Base-by-base conservation (phyloP, 2,888 invertebrate genomes). In the Eristalis intricaria region DNA sequence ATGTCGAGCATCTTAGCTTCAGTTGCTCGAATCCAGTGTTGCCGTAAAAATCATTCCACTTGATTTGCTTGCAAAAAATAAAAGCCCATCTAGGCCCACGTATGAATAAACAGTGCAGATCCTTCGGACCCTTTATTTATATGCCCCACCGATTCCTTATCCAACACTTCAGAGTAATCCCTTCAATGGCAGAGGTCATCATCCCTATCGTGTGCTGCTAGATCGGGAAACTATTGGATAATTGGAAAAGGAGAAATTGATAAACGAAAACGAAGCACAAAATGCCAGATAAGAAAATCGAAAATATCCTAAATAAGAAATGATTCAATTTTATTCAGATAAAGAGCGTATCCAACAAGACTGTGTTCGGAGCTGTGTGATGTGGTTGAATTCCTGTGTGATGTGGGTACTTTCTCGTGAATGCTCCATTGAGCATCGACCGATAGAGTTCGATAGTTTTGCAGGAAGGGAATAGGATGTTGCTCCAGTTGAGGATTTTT, bases 241-340 rank as follows among this genome's bases (percentile, higher is more conserved):
- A 77, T 77, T 77, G 77, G 50, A 77, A 69, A 68, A 29, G 75
- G 68, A 77, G 40, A 77, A 32, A 68, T 19, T 50, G 50, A 50
- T 50, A 50, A 50, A 50, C 50, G 19, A 56, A 56, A 58, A n/a
- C 35, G 15, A 35, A 19, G 32, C n/a, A 65, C 43, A 64, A 50
- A 63, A 56, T 63, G 22, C n/a, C 23, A 10, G 29, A 50, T 32
- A 64, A 64, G 64, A 43, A 64, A 60, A 66, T n/a, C 76, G 32
- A 75, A 75, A 50, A 75, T 66, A 61, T 60, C 69, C 61, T 77
- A 69, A 77, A 77, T 77, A 77, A 77, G 77, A 69, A 77, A 77
- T 77, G 77, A 77, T 77, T 69, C 77, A 77, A 77, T 77, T 77
- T 69, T 77, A 77, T 77, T 69, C 50, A 77, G 77, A 77, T 77